A percentile compares a stretch with the other conserved stretches of the same genome.
Conservation (phyloP, 2,797 vertebrate species). For the Paramormyrops hopkinsi region DNA sequence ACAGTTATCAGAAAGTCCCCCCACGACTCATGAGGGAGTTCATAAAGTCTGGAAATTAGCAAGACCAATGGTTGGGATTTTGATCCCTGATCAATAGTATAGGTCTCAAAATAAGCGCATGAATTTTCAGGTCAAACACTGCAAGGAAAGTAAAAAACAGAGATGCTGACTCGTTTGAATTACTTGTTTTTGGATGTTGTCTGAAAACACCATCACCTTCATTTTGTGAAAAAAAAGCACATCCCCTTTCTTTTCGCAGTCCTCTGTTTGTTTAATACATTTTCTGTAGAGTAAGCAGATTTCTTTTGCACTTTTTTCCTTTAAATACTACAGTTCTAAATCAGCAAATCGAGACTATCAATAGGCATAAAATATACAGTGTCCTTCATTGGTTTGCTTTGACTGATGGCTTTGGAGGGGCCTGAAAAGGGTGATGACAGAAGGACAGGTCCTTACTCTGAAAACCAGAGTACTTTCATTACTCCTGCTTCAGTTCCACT, state of each 20-base stretch:
- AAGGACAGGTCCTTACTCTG: no score
- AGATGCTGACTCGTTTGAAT: neutral
- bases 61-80: constrained; percentile 24
- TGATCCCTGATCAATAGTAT: constrained; percentile 19
- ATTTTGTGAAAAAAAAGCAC: neutral
- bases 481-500: neutral
- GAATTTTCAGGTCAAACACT: neutral
- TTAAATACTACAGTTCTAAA: neutral
- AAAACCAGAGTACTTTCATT: neutral
- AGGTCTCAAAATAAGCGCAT: neutral
- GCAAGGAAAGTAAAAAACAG: neutral
- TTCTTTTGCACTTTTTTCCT: neutral
- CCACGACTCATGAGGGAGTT: constrained; percentile 43
- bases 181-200: neutral
- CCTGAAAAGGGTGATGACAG: neutral
- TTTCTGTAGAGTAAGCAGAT: no score
- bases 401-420: neutral
- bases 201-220: neutral
- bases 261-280: neutral
- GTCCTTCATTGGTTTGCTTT: neutral
- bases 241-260: neutral
- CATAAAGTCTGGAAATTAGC: constrained; percentile 33
- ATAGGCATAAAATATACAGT: neutral
- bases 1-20: constrained; percentile 27
- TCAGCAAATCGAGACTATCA: neutral